Base-by-base conservation (phyloP, 2,113 vertebrate species). In the Leptobrachium leishanense region DNA sequence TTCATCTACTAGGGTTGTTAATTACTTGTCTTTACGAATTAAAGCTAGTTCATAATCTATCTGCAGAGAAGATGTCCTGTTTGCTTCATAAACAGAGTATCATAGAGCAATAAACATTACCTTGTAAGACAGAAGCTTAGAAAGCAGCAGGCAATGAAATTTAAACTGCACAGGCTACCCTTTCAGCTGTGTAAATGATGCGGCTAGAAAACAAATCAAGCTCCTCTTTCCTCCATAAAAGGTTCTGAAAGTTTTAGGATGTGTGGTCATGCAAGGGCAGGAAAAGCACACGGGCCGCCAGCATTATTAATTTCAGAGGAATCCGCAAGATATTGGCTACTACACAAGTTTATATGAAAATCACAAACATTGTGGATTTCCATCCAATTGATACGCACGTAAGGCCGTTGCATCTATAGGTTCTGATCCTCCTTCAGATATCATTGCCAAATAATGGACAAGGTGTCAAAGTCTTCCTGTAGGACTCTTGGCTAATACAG, bases 71-170 rank as follows among this genome's bases (percentile, higher is more conserved):
- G 57, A 8, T 41, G 46, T 2, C 31, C n/a, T 50, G 46, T 50
- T 50, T 50, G 46, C 46, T 50, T 4, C 4, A 8, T 50, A 50
- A 50, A 50, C 8, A 5, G 46, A 50, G 8, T 50, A 5, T 50
- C 46, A 50, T 50, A 50, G 4, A 81, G 76, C 83, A 72, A 72
- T 85, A 86, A 90, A 86, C 87, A 89, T 84, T 87, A 85, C 84
- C 82, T 86, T 85, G 72, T 83, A 85, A 82, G 76, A 82, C 81
- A 44, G 31, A 81, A 82, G 64, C 42, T 9, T 81, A 81, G 72
- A 40, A 54, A 41, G 78, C 54, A 41, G 54, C 64, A 82, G 62
- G 80, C 75, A 87, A 74, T 74, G 71, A 76, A 81, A 77, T 55
- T 76, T 76, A 13, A 42, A 53, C 74, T 68, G 9, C 75, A 44